Evolutionary conservation across 1,140 invertebrate species (phyloP), one percentile per base, ranked within the genome.

Genomic region (Kradibia gibbosae): DNA sequence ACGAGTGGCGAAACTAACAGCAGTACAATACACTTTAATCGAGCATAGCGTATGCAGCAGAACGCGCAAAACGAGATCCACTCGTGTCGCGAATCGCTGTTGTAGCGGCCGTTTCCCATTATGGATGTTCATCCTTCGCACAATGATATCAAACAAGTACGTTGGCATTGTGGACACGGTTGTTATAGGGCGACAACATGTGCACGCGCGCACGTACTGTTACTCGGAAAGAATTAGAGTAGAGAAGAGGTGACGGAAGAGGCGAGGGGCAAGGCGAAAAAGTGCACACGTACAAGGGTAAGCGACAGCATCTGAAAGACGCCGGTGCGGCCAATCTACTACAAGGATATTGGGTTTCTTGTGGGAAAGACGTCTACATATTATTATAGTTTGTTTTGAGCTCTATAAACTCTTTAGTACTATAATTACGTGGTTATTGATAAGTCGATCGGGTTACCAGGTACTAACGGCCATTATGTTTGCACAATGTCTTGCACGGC

Each of bases 351-450:
- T 89, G 89, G 86, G 86, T 91, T 91, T 89, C 90, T 90, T 91
- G 89, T 91, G 90, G 90, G 90, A 91, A 91, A 91, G 87, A 91
- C 88, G 88, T 87, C 88, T 88, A 86, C 88, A 88, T 90, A 87
- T 91, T 91, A 91, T 91, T 91, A 91, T 90, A 89, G 89, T 90
- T 91, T 91, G 90, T 91, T 91, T 91, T 91, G 89, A 89, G 88
- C 88, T 85, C 87, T 87, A 87, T 86, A 89, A 91, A 91, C 90
- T 91, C 90, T 91, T 91, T 91, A 86, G 88, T 90, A 88, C 88
- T 88, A 89, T 91, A 91, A 91, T 91, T 91, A 91, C 89, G 87
- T 88, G 89, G 87, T 91, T 91, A 91, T 91, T 91, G 90, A 91
- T 91, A 91, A 91, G 89, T 91, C 86, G 90, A 91, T 91, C 90